Base-by-base conservation (phyloP, 1,140 invertebrate genomes). In the Conus betulinus region DNA sequence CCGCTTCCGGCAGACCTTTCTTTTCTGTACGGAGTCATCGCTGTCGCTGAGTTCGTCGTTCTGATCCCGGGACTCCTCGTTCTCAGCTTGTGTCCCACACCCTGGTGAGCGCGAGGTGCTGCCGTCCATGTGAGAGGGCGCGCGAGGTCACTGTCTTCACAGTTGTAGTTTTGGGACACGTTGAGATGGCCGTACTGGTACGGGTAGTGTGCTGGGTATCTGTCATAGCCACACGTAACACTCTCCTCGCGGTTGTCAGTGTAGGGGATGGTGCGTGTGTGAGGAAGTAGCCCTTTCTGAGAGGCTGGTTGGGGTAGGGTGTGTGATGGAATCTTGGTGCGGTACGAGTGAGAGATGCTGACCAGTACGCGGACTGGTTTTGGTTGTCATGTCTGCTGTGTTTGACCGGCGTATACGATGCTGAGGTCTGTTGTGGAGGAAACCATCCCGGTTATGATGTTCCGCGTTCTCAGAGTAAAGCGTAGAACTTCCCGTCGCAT, bases 161-260 rank as follows among this genome's bases (percentile, higher is more conserved):
- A 83, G 81, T 83, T 53, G 81, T 83, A 83, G 81, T 83, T 83
- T 57, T 83, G 81, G 10, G 81, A 83, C 7, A 83, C 20, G 81
- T 83, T 83, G 51, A 83, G 81, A 23, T 57, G 81, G 20, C 81
- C 23, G 81, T 83, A 51, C 13, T 27, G 25, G 52, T 55, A 8
- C 4, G 76, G 7, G 76, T 78, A 78, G 11, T 11, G 76, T 13
- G 7, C 3, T 13, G 8, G 76, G 6, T 78, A 39, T 1, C 39
- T n/a, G 25, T 39, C 76, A 51, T 27, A 39, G 76, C 1, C 67
- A 71, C 17, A 17, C 17, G 6, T 6, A 7, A 13, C 13, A 71
- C 67, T 71, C 6, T n/a, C 20, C 67, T 23, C 25, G 4, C 39
- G 25, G 11, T 17, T 13, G 25, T 39, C 8, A 13, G 76, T 78